Base-by-base conservation (phyloP, 2,888 invertebrate genomes). In the Philaethria dido region DNA sequence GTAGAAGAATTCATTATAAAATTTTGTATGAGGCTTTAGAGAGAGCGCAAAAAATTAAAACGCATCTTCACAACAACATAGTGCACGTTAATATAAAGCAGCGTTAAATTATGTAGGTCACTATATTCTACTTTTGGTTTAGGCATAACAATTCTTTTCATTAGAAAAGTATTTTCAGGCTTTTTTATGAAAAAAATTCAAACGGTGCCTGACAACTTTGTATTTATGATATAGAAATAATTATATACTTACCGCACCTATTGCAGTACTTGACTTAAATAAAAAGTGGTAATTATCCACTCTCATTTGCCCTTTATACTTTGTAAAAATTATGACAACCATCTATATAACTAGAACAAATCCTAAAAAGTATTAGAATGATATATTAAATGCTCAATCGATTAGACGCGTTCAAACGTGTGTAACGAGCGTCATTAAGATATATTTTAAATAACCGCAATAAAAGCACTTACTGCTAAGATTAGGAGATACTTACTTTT, bases 51-150 rank as follows among this genome's bases (percentile, higher is more conserved):
- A n/a, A 57, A 39, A 42, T 57, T 42, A 42, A 42, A 57, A 57
- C 57, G n/a, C 22, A 57, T 42, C 39, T 42, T 57, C 22, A 22
- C 6, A 57, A 29, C 16, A 29, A 52, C 25, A 50, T 29, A 25
- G 22, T 22, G 39, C 55, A 55, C 39, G 20, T 39, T n/a, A n/a
- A 39, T 22, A 57, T 39, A 22, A 39, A n/a, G 20, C 20, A n/a
- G 39, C 25, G 4, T 50, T 50, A 16, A 50, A 22, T 57, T 42
- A 57, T 57, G 5, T 57, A 25, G 57, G 57, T 42, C 42, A 57
- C 55, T 29, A 54, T 42, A 39, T 39, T 25, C 2, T 4, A 39
- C 55, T 39, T 55, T 39, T 22, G 9, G 39, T 42, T 57, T 57
- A 22, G 11, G 14, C 39, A 42, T 9, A 36, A 55, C 55, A 57